phyloP scores from a whole-genome alignment of 2,113 vertebrate species.

The Apeltes quadracus region DNA sequence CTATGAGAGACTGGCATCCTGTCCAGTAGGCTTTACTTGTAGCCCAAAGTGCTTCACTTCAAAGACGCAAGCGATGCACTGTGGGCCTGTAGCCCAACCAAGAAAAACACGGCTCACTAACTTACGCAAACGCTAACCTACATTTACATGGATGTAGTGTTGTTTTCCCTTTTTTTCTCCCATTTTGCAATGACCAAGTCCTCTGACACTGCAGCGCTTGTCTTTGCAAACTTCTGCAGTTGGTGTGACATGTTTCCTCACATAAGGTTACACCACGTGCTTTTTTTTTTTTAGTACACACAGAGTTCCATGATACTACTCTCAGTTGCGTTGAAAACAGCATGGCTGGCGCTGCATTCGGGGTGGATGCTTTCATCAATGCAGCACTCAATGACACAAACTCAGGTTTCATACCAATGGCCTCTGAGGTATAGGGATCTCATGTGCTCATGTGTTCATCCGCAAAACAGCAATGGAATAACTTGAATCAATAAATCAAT shows the following conservation, averaged over 20 bases:
- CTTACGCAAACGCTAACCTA: conserved; percentile 35
- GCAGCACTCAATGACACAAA: conserved; percentile 5
- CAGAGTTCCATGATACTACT: conserved; percentile 4
- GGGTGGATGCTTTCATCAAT: conserved; percentile 3
- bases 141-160: conserved; percentile 23
- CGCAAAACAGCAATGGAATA: conserved; percentile 16
- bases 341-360: background rate
- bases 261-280: conserved; percentile 12
- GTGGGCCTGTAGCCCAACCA: conserved; percentile 37
- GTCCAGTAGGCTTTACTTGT: conserved; percentile 63
- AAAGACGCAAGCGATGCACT: conserved; percentile 62
- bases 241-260: background rate
- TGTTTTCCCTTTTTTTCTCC: conserved; percentile 14
- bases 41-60: conserved; percentile 62
- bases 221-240: conserved; percentile 13
- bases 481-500: conserved; percentile 15
- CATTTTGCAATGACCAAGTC: conserved; percentile 25
- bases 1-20: conserved; percentile 65
- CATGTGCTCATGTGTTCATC: conserved; percentile 12
- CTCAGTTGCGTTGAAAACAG: background rate
- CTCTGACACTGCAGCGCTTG: conserved; percentile 17
- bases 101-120: conserved; percentile 49
- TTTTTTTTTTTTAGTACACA: conserved; percentile 15
- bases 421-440: conserved; percentile 3
- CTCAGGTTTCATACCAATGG: conserved; percentile 4